Evolutionary conservation across 2,113 vertebrate genomes (phyloP).

Genomic region (Grantiella picta): DNA sequence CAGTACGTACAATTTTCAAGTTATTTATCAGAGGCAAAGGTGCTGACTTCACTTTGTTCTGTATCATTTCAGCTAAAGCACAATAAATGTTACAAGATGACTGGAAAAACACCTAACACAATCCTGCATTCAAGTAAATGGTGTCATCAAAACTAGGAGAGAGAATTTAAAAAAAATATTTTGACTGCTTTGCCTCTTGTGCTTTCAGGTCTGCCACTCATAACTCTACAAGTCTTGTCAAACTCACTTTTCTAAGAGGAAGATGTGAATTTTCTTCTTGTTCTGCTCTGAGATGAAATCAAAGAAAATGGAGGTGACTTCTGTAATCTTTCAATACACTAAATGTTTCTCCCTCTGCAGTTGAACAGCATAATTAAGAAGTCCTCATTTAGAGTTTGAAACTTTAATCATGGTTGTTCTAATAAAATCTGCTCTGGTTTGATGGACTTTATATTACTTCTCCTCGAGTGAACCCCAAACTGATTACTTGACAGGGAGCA

Average conservation of each 20-base stretch:
- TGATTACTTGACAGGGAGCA: slow-evolving; percentile 24
- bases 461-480: slow-evolving; percentile 12
- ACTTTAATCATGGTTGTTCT: slow-evolving; percentile 16
- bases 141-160: background rate
- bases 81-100: background rate
- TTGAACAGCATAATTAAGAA: background rate
- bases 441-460: background rate
- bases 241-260: background rate
- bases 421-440: slow-evolving; percentile 31
- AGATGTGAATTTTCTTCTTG: background rate
- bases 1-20: background rate
- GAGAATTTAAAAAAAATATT: background rate
- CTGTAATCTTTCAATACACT: background rate
- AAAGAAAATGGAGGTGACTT: background rate
- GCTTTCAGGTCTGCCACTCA: slow-evolving; percentile 20
- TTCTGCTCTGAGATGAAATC: background rate
- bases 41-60: background rate
- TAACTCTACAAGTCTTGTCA: background rate
- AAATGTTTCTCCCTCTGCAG: background rate
- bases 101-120: background rate
- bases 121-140: background rate
- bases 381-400: slow-evolving; percentile 6
- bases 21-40: background rate
- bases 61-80: background rate
- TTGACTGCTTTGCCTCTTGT: background rate